These are phyloP conservation scores for Drosophila hydei DNA, from an alignment of 1,140 invertebrate genomes.

Conservation along the genomic window DNA sequence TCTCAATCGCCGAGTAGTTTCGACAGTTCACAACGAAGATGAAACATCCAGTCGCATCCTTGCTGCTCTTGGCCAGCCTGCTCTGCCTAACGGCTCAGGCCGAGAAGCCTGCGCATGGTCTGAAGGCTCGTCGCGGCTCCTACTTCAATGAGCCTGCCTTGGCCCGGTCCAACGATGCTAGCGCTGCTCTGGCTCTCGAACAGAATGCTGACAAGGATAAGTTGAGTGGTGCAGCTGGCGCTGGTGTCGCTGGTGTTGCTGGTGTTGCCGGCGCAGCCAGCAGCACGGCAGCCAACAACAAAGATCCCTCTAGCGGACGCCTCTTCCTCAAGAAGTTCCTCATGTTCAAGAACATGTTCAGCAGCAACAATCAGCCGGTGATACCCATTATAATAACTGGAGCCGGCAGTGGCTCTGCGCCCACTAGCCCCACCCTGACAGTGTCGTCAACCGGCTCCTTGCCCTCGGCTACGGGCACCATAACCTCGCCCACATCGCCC, in stretches of 20 bases:
- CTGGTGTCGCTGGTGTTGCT: slow-evolving; percentile 1
- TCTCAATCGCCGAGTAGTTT: slow-evolving; percentile 64
- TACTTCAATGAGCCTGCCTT: slow-evolving; percentile 37
- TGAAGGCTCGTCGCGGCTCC: slow-evolving; percentile 12
- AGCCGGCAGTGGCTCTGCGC: neutral
- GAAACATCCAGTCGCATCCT: slow-evolving; percentile 36
- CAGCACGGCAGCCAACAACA: slow-evolving; percentile 34
- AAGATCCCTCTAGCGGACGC: slow-evolving; percentile 70
- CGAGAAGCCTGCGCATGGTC: slow-evolving; percentile 25
- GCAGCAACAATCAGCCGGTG: slow-evolving; percentile 63
- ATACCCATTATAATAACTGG: slow-evolving; percentile 74
- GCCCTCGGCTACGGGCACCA: slow-evolving; percentile 63
- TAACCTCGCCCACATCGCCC: slow-evolving; percentile 41
- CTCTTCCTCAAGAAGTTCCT: slow-evolving; percentile 79
- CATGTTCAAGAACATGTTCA: slow-evolving; percentile 74
- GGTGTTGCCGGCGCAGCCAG: neutral
- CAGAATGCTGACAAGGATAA: slow-evolving; percentile 29
- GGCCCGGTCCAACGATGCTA: slow-evolving; percentile 38
- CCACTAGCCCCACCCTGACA: slow-evolving; percentile 21
- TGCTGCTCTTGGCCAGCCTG: slow-evolving; percentile 38
- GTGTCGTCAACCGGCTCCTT: slow-evolving; percentile 64
- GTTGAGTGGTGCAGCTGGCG: slow-evolving; percentile 15
- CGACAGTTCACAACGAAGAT: slow-evolving; percentile 4
- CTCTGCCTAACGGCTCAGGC: slow-evolving; percentile 23
- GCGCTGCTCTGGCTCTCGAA: slow-evolving; percentile 1